Evolutionary conservation across 2,113 vertebrate genomes (phyloP).

Genomic region (Panthera tigris): DNA sequence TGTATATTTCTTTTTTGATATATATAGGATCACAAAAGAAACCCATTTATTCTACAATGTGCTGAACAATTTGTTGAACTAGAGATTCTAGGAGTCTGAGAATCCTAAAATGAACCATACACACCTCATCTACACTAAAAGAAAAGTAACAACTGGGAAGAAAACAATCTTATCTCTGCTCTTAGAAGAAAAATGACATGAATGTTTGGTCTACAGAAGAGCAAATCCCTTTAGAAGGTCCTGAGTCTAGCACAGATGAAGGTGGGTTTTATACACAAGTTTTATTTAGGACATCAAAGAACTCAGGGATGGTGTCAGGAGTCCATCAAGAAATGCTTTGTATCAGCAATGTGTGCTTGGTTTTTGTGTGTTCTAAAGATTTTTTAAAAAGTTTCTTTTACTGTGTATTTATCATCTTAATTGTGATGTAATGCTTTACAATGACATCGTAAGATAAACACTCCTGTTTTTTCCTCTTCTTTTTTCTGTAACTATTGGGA

Average conservation of each 20-base stretch:
- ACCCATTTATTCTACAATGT: background rate
- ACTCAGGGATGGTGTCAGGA: background rate
- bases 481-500: background rate
- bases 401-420: slow-evolving; percentile 11
- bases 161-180: background rate
- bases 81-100: background rate
- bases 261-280: background rate
- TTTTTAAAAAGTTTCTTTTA: background rate
- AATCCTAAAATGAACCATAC: background rate
- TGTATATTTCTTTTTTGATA: background rate
- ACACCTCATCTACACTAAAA: background rate
- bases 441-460: background rate
- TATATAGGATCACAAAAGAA: no score
- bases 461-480: background rate
- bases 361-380: background rate
- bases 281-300: background rate
- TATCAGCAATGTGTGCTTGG: background rate
- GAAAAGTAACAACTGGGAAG: background rate
- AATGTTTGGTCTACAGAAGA: background rate
- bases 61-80: background rate
- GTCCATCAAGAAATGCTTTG: background rate
- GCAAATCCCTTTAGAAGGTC: background rate
- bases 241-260: background rate
- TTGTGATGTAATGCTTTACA: slow-evolving; percentile 20
- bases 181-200: background rate